These are phyloP conservation scores for Pelmatolapia mariae DNA, from an alignment of 2,113 vertebrate genomes.

Conservation along the genomic window DNA sequence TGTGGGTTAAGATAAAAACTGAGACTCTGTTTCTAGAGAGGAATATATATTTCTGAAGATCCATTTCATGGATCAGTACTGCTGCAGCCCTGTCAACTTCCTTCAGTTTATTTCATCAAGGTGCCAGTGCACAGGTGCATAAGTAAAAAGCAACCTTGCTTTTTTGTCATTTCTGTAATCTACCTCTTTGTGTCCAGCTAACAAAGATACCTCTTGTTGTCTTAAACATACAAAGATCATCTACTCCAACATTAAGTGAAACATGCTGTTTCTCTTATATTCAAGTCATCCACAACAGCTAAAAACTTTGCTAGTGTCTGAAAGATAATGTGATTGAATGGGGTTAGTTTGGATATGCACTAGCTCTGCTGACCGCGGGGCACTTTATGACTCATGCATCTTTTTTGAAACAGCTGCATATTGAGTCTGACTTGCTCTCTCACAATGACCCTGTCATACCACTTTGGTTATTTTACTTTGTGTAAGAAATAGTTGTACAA, in stretches of 20 bases:
- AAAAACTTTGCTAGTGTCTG: constrained; percentile 27
- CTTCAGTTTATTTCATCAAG: background rate
- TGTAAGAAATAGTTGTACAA: background rate
- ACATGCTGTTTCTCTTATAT: background rate
- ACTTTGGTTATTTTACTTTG: background rate
- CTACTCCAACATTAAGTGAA: background rate
- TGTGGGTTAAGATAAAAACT: background rate
- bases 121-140: background rate
- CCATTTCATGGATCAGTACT: background rate
- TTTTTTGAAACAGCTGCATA: constrained; percentile 23
- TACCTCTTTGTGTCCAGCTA: background rate
- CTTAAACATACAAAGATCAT: background rate
- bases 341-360: constrained; percentile 51
- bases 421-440: constrained; percentile 36
- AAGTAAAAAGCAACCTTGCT: background rate
- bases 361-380: constrained; percentile 37
- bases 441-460: background rate
- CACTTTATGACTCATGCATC: constrained; percentile 44
- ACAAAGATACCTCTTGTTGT: background rate
- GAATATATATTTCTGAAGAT: background rate
- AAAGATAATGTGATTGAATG: constrained; percentile 67
- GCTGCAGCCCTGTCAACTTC: background rate
- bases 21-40: background rate
- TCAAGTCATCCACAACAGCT: background rate
- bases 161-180: background rate